Percentiles rank a stretch among this genome's conserved stretches.
phyloP scores from a whole-genome alignment of 1,140 invertebrate genomes.

The Temnothorax longispinosus region DNA sequence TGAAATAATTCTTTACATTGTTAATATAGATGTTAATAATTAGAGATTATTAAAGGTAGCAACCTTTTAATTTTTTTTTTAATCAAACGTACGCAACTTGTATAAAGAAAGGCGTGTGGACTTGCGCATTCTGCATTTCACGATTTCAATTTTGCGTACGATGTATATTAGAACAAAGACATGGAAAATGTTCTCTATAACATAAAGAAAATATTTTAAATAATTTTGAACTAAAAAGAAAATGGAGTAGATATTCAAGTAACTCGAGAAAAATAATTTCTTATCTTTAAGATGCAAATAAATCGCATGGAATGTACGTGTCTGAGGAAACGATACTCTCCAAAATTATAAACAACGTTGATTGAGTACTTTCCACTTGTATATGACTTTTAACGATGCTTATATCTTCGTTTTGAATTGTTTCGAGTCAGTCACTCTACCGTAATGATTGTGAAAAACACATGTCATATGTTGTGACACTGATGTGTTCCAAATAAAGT shows the following conservation, averaged over 20 bases:
- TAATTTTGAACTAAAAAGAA: background rate
- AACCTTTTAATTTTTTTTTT: background rate
- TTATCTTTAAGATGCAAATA: constrained; percentile 17
- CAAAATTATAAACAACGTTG: constrained; percentile 66
- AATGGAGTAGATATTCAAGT: background rate
- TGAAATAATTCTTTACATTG: background rate
- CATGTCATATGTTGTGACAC: no score
- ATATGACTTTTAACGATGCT: background rate
- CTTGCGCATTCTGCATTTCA: constrained; percentile 15
- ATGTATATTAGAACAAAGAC: background rate
- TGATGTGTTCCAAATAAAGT: background rate
- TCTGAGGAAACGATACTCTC: constrained; percentile 24
- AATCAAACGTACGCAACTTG: background rate
- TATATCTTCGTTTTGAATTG: background rate
- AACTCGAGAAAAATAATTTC: background rate
- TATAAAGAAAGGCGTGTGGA: background rate
- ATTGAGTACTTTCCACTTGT: constrained; percentile 19
- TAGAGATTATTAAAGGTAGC: background rate
- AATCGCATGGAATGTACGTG: constrained; percentile 10
- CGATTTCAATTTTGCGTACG: background rate
- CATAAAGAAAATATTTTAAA: background rate
- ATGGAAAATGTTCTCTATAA: background rate
- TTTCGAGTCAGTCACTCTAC: background rate
- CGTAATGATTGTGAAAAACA: background rate
- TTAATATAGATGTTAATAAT: background rate